Conservation (phyloP, 53 echinoderm and acorn worm species). For the Mesocentrotus franciscanus region DNA sequence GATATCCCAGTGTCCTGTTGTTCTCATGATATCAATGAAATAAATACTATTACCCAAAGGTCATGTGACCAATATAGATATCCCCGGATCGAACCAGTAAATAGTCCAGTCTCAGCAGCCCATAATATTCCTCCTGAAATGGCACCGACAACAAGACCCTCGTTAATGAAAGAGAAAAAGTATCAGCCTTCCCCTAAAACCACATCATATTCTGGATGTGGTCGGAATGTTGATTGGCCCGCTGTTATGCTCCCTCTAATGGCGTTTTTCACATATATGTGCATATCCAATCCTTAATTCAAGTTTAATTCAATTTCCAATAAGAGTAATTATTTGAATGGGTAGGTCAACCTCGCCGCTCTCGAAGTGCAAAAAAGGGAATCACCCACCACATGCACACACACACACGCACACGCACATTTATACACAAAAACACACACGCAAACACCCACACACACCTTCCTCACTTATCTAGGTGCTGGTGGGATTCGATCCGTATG, state of each 20-base stretch:
- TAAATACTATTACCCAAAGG: neutral
- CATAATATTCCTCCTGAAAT: neutral
- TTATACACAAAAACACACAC: too few species aligned
- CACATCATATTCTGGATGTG: neutral
- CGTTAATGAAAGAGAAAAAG: neutral
- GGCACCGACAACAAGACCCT: neutral
- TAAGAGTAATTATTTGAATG: neutral
- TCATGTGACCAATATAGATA: neutral
- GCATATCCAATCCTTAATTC: neutral
- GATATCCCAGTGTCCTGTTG: neutral
- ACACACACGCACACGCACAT: too few species aligned
- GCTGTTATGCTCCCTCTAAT: neutral
- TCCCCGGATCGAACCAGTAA: neutral
- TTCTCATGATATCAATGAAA: conserved; percentile 1
- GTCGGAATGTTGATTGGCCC: neutral
- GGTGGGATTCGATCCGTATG: too few species aligned
- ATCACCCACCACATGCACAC: too few species aligned
- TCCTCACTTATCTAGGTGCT: too few species aligned
- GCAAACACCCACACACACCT: too few species aligned
- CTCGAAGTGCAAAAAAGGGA: too few species aligned
- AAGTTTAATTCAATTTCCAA: neutral
- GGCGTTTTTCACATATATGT: neutral
- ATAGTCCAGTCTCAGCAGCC: neutral
- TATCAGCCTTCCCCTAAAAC: neutral
- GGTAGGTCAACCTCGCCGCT: too few species aligned